A percentile compares a stretch with the other conserved stretches of the same genome.
Evolutionary conservation across 2,113 vertebrate species (phyloP).

Genomic region (Callocephalon fimbriatum): DNA sequence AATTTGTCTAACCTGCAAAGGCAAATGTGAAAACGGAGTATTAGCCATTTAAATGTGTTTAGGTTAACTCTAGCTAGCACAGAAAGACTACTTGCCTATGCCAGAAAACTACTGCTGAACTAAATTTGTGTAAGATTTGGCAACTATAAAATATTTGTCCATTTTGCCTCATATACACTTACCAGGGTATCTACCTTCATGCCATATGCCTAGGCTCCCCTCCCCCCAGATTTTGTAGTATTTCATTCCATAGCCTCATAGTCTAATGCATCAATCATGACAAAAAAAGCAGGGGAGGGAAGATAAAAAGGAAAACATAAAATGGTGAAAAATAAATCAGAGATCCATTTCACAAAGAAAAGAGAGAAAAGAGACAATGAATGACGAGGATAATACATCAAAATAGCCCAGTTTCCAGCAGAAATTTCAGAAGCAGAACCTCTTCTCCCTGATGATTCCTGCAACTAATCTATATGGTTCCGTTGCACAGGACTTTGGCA

Average conservation of each 20-base stretch:
- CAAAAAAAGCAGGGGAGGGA: neutral
- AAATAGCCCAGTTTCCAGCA: neutral
- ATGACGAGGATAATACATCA: accelerated
- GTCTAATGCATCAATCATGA: neutral
- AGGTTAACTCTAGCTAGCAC: neutral
- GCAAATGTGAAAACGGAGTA: neutral
- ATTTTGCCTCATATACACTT: neutral
- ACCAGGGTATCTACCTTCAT: neutral
- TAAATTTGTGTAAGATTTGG: neutral
- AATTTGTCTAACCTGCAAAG: neutral
- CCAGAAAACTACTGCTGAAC: neutral
- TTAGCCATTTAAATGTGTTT: neutral
- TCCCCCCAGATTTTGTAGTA: neutral
- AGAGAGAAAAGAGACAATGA: neutral
- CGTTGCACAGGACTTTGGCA: neutral
- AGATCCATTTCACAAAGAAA: neutral
- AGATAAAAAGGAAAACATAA: neutral
- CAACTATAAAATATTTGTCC: neutral
- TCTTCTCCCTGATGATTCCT: neutral
- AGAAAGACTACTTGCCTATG: neutral
- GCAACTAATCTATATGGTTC: neutral
- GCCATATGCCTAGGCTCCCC: neutral
- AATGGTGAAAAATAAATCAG: neutral
- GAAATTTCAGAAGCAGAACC: neutral
- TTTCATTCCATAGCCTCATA: neutral